phyloP scores from a whole-genome alignment of 2,888 invertebrate genomes.

The Endotricha flammealis region DNA sequence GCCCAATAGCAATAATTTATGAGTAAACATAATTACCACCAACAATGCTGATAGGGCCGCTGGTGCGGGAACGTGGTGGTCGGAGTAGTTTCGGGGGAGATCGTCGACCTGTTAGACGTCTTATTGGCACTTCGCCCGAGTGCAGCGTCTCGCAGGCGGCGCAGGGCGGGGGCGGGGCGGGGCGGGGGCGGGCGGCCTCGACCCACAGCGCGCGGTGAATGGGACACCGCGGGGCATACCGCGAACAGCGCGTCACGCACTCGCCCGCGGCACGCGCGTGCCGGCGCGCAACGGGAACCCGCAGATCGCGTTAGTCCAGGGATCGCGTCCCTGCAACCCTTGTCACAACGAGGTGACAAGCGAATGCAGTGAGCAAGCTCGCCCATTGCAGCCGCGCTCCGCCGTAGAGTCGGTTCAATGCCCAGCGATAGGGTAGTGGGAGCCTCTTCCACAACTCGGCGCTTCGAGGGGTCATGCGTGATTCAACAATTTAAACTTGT shows the following conservation, averaged over 20 bases:
- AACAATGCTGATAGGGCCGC: not conserved
- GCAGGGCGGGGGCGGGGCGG: conserved; percentile 2
- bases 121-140: not conserved
- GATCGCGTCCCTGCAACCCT: too few relatives aligned
- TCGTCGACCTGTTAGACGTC: not conserved
- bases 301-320: too few relatives aligned
- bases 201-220: conserved; percentile 10
- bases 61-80: not conserved
- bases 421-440: too few relatives aligned
- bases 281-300: not conserved
- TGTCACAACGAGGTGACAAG: too few relatives aligned
- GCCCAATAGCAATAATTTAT: conserved; percentile 1
- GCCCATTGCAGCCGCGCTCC: too few relatives aligned
- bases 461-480: too few relatives aligned
- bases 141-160: not conserved
- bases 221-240: not conserved
- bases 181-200: conserved; percentile 4
- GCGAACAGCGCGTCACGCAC: not conserved
- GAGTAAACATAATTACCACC: conserved; percentile 7
- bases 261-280: not conserved
- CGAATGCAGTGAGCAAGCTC: too few relatives aligned
- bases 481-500: too few relatives aligned
- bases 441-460: too few relatives aligned
- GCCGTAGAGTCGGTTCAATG: too few relatives aligned
- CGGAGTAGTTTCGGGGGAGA: not conserved